Base-by-base conservation (phyloP, 2,113 vertebrate species). In the Cervus canadensis region DNA sequence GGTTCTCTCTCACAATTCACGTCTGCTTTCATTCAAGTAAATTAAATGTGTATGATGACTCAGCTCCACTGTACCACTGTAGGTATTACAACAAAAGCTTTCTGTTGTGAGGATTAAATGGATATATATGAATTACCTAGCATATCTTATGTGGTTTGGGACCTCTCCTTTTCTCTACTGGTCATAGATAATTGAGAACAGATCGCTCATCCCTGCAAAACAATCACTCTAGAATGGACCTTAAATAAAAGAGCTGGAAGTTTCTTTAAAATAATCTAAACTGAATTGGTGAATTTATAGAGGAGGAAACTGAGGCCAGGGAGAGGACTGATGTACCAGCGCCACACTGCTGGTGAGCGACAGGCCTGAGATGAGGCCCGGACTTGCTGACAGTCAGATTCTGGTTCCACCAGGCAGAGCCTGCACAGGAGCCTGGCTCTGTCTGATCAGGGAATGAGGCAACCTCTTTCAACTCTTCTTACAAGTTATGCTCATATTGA, bases 161-260 rank as follows among this genome's bases (percentile, higher is more conserved):
- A 3, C 28, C 28, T 94, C 89, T 83, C 23, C 56, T 84, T 67
- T 16, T 62, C 36, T 60, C 26, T 89, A 50, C 5, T 71, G 25
- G 50, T 93, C 25, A 85, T 16, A 30, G 50, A n/a, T 93, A 87
- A 91, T 19, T 96, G 56, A 97, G 71, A 96, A 95, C 13, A 89
- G 78, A 83, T 88, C 54, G 52, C 36, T 86, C 7, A 28, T 62
- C 17, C 23, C 78, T 85, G 3, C 10, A 81, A 96, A 97, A 21
- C 23, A 84, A 40, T 85, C 78, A 91, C 15, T 23, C 82, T 84
- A 84, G 43, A 83, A 92, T 92, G 56, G 67, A 78, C 43, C 54
- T n/a, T 84, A 83, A 88, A 78, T 56, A 93, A 86, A 7, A 81
- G 43, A 93, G n/a, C 11, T 84, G 13, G 2, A 94, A 59, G 25